Evolutionary conservation across 2,888 invertebrate genomes (phyloP).

Genomic region (Bhutanitis thaidina): DNA sequence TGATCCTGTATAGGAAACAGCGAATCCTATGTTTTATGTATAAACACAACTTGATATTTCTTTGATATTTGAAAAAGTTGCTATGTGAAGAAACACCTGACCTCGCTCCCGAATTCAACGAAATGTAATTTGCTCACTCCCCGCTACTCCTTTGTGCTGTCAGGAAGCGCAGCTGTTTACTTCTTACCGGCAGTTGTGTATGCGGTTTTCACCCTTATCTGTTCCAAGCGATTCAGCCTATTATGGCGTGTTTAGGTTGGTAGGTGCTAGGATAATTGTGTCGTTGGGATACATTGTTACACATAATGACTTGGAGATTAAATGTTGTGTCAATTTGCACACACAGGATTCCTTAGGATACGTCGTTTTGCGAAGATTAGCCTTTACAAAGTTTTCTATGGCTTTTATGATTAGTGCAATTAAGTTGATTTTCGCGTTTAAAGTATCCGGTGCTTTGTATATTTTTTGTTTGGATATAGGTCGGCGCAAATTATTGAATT

Average conservation of each 20-base stretch:
- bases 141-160: conserved; percentile 11
- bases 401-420: background rate
- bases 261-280: background rate
- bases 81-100: conserved; percentile 7
- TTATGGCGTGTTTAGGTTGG: conserved; percentile 5
- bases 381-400: background rate
- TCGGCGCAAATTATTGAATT: too few species aligned
- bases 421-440: too few species aligned
- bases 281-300: conserved; percentile 3
- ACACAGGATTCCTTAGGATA: background rate
- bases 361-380: background rate
- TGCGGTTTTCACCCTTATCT: conserved; percentile 10
- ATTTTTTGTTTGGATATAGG: too few species aligned
- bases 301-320: conserved; percentile 7
- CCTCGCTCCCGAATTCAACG: conserved; percentile 18
- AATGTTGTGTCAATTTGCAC: conserved; percentile 15
- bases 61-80: background rate
- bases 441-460: too few species aligned
- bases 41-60: conserved; percentile 1
- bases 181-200: conserved; percentile 1
- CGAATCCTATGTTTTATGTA: background rate
- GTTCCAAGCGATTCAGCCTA: conserved; percentile 1
- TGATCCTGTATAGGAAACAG: background rate
- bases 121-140: conserved; percentile 17
- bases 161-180: conserved; percentile 11